These are phyloP conservation scores for Cyprinella venusta DNA, from an alignment of 2,797 vertebrate species.

Conservation along the genomic window DNA sequence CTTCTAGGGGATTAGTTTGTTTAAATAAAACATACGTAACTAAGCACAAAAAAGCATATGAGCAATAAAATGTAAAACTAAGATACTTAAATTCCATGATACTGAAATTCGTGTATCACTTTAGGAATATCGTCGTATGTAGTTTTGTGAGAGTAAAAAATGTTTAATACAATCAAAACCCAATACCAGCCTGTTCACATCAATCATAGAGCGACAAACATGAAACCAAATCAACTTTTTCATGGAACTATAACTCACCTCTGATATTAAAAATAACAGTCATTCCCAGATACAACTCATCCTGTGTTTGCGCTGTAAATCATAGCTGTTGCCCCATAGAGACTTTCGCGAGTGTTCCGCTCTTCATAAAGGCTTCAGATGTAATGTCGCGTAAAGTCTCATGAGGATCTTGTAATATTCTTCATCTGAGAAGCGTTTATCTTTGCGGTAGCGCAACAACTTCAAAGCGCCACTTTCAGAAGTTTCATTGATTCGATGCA, in stretches of 20 bases:
- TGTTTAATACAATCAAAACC: background rate
- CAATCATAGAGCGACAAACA: background rate
- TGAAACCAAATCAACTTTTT: background rate
- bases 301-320: slow-evolving; percentile 3
- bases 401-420: background rate
- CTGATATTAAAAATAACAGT: slow-evolving; percentile 14
- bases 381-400: background rate
- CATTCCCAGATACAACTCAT: slow-evolving; percentile 39
- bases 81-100: background rate
- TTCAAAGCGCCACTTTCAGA: background rate
- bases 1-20: background rate
- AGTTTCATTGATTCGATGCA: slow-evolving; percentile 46
- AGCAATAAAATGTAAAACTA: background rate
- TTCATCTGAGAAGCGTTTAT: background rate
- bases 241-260: slow-evolving; percentile 43
- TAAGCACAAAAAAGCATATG: background rate
- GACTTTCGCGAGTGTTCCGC: background rate
- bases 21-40: background rate
- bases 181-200: background rate
- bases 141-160: background rate
- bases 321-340: background rate
- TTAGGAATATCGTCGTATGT: background rate
- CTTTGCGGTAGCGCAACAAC: background rate
- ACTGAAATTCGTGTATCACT: background rate
- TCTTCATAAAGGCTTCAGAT: background rate